Evolutionary conservation across 2,113 vertebrate genomes (phyloP), one percentile per base, ranked within the genome.

Genomic region (Paramormyrops kingsleyae): DNA sequence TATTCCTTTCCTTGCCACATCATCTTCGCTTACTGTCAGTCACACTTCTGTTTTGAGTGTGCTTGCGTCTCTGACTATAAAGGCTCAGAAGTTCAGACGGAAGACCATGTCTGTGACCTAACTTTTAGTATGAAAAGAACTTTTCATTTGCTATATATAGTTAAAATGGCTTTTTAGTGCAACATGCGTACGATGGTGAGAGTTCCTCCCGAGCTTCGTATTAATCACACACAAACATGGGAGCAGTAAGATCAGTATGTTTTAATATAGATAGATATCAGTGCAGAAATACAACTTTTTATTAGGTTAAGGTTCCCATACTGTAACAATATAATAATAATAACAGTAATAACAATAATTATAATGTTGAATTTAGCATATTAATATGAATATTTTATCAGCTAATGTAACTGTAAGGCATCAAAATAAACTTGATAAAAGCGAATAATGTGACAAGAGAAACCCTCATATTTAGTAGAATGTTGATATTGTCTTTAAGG

Each of bases 201-300:
- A 88, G 49, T 19, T 92, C 91, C 91, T 91, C 93, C 89, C 90
- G 92, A 93, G 53, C 87, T 91, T 92, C 90, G 93, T 91, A 27
- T 91, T 93, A 93, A 93, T 90, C 92, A 92, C 90, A 95, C 96
- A 94, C 0, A 93, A 92, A 91, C 94, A 93, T 91, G 93, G 94
- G 91, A 92, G 91, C 91, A 88, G 94, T 96, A 96, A 94, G 96
- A 97, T 97, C 97, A 97, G 95, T 98, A 98, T 97, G 96, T 95
- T 99, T 99, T 99, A 99, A 97, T 97, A 97, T 87, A 56, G 85
- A 87, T 87, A 97, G 95, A 96, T 97, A 97, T 97, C 97, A 98
- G 97, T 99, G 97, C 98, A 97, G 98, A 97, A 97, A 99, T 97
- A 98, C 97, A 98, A 97, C 97, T 97, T 96, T 95, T 97, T 97